These are phyloP conservation scores for Noctua janthe DNA, from an alignment of 2,888 invertebrate genomes.

Conservation along the genomic window DNA sequence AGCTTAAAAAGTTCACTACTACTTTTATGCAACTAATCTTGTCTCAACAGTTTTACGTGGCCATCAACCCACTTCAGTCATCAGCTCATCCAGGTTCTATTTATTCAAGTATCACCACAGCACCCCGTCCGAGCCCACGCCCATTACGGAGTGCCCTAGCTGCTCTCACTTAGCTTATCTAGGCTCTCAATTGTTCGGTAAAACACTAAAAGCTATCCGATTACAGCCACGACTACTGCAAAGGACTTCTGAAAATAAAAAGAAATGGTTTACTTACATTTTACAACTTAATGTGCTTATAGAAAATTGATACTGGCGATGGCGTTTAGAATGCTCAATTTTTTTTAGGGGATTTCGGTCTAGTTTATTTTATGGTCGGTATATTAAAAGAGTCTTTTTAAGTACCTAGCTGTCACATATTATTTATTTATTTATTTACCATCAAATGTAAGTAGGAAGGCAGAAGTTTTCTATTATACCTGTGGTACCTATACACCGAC, in stretches of 20 bases:
- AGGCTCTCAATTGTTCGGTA: constrained; percentile 50
- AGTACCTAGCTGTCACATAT: neutral
- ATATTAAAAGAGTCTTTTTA: neutral
- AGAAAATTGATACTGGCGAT: neutral
- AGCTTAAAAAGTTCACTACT: neutral
- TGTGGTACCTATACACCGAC: neutral
- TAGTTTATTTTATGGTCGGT: neutral
- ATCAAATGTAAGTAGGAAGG: neutral
- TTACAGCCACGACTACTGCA: constrained; percentile 33
- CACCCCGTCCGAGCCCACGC: neutral
- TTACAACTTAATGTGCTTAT: constrained; percentile 51
- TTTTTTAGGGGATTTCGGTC: neutral
- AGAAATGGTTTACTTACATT: neutral
- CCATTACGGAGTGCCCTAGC: constrained; percentile 34
- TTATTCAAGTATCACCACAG: constrained; percentile 2
- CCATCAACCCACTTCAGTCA: constrained; percentile 6
- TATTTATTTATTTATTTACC: no score
- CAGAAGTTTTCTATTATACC: neutral
- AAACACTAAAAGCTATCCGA: constrained; percentile 53
- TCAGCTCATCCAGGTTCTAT: neutral
- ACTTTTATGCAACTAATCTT: neutral
- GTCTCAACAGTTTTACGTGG: neutral
- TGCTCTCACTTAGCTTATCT: constrained; percentile 47
- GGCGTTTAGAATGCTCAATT: neutral
- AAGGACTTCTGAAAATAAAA: constrained; percentile 55